Evolutionary conservation across 2,113 vertebrate genomes (phyloP), one percentile per base, ranked within the genome.

Genomic region (Tenebrosternarchus preto): DNA sequence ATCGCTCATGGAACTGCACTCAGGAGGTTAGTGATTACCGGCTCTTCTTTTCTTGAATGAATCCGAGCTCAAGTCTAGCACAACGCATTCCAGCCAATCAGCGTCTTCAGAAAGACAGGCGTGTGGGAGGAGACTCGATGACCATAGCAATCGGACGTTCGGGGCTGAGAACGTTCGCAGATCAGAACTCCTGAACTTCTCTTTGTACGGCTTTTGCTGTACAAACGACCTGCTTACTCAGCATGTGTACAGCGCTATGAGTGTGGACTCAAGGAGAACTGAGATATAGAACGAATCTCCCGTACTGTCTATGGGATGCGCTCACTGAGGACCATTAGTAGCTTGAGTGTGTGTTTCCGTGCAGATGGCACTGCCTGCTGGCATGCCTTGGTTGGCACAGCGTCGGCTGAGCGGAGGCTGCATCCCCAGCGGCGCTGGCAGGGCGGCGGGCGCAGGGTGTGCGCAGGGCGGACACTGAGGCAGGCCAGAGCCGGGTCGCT

Each of bases 301-400:
- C 5, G 39, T 9, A 46, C 5, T 11, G 39, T 46, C 39, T 46
- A 46, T 46, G 9, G 39, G 39, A 36, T 3, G 7, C 36, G 36
- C 36, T 36, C 36, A 7, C 36, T 4, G 36, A 36, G 36, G 36
- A 11, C 39, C 39, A 11, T 70, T 64, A 15, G 36, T 63, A 43
- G 12, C 19, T 29, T 31, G 56, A 68, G 20, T 77, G 60, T 36
- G 67, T 29, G 66, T 64, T 77, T 73, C 22, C 16, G 27, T 80
- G 71, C 83, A 87, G 83, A 85, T 85, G 79, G 84, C 68, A 72
- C 64, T 81, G 64, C 73, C 73, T 57, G 77, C 69, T 73, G 80
- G 77, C 81, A 80, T 33, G 46, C 17, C 29, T 81, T 19, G 43
- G 71, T 5, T 69, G 36, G 36, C 36, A 36, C 43, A 76, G 66